Percentiles rank a stretch among this genome's conserved stretches.
These are phyloP conservation scores for Phylloscopus whistleri DNA, from an alignment of 2,113 vertebrate species.

Conservation along the genomic window DNA sequence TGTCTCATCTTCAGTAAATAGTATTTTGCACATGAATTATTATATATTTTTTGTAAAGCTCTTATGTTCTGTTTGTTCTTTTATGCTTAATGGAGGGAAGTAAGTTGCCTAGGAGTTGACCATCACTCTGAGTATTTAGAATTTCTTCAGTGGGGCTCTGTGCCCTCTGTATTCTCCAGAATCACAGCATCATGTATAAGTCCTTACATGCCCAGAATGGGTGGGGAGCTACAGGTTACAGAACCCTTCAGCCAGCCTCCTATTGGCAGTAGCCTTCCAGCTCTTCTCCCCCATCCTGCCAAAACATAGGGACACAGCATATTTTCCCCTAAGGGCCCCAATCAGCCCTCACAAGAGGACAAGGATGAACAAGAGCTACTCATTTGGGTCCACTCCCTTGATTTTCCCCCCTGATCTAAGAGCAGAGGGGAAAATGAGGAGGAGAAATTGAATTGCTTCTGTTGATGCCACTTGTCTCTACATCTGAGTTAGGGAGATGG, in stretches of 20 bases:
- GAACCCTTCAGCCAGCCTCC: not conserved
- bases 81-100: not conserved
- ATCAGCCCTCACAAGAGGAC: not conserved
- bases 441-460: not conserved
- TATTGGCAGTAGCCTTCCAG: not conserved
- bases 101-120: not conserved
- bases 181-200: not conserved
- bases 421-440: not conserved
- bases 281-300: not conserved
- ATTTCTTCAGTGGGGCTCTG: not conserved
- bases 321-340: not conserved
- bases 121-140: not conserved
- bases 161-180: not conserved
- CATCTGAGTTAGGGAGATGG: not conserved
- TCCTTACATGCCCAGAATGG: not conserved
- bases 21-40: not conserved
- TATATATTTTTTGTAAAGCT: not conserved
- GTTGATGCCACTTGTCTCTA: not conserved
- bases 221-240: not conserved
- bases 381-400: not conserved
- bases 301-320: not conserved
- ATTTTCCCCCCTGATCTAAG: not conserved
- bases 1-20: not conserved
- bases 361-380: not conserved
- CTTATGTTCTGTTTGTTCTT: not conserved